Conservation (phyloP, 2,888 invertebrate species). For the Balanococcus diminutus region DNA sequence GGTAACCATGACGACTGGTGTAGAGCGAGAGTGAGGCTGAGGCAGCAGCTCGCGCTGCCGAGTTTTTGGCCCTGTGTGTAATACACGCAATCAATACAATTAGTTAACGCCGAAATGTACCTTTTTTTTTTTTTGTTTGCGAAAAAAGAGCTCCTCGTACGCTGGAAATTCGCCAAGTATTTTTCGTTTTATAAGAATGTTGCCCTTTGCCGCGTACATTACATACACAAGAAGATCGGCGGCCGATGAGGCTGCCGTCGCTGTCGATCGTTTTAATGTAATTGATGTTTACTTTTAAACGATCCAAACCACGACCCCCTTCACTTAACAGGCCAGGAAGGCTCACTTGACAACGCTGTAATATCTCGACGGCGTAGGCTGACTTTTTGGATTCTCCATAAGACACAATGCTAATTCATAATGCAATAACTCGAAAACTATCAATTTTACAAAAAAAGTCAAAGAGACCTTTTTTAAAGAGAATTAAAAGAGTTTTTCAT, state of each 20-base stretch:
- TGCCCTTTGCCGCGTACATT: background rate
- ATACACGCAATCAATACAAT: constrained; percentile 50
- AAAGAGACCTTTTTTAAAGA: too few species aligned
- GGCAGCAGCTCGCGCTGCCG: background rate
- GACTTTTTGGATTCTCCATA: too few species aligned
- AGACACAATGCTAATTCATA: too few species aligned
- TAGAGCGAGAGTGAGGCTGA: background rate
- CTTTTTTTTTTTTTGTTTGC: constrained; percentile 14
- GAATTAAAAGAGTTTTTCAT: too few species aligned
- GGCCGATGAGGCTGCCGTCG: background rate
- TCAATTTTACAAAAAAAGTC: too few species aligned
- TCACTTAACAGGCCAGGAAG: too few species aligned
- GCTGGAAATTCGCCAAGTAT: constrained; percentile 12
- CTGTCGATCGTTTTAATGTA: constrained; percentile 9
- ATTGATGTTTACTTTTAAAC: constrained; percentile 32
- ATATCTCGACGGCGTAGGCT: too few species aligned
- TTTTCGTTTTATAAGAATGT: constrained; percentile 32
- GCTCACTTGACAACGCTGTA: too few species aligned
- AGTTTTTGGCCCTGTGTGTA: constrained; percentile 33
- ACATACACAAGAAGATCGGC: background rate
- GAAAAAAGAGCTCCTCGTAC: background rate
- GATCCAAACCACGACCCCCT: too few species aligned
- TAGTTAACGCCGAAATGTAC: constrained; percentile 43
- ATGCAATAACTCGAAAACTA: too few species aligned
- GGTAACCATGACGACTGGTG: constrained; percentile 4